These are phyloP conservation scores for Fulmarus glacialis DNA, from an alignment of 2,113 vertebrate species.

Conservation along the genomic window DNA sequence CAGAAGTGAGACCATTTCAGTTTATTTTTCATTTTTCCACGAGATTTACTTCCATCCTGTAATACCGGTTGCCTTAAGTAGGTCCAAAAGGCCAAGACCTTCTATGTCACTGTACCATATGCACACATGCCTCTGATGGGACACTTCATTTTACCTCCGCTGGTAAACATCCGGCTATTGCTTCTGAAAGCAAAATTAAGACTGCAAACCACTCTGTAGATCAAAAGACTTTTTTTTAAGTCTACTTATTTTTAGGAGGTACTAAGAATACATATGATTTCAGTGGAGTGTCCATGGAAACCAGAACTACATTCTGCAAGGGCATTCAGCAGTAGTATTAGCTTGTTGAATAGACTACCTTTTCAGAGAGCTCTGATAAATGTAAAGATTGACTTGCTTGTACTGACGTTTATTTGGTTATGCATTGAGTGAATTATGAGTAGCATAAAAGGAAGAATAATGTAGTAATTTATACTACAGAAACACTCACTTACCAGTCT, in stretches of 20 bases:
- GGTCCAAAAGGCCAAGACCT: neutral
- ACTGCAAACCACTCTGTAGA: neutral
- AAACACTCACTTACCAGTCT: neutral
- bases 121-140: neutral
- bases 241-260: slow-evolving; percentile 37
- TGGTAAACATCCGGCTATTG: neutral
- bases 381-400: neutral
- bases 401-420: neutral
- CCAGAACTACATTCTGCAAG: neutral
- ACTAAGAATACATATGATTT: neutral
- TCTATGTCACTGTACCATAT: neutral
- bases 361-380: neutral
- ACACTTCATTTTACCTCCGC: neutral
- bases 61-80: accelerated
- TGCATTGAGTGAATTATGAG: neutral
- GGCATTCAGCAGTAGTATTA: neutral
- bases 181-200: neutral
- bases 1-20: neutral
- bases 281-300: slow-evolving; percentile 36
- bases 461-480: neutral
- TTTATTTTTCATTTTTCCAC: neutral
- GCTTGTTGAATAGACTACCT: neutral
- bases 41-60: neutral
- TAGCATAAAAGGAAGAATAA: neutral
- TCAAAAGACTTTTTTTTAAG: neutral